Conservation (phyloP, 2,888 invertebrate species). For the Parnassius orleans region DNA sequence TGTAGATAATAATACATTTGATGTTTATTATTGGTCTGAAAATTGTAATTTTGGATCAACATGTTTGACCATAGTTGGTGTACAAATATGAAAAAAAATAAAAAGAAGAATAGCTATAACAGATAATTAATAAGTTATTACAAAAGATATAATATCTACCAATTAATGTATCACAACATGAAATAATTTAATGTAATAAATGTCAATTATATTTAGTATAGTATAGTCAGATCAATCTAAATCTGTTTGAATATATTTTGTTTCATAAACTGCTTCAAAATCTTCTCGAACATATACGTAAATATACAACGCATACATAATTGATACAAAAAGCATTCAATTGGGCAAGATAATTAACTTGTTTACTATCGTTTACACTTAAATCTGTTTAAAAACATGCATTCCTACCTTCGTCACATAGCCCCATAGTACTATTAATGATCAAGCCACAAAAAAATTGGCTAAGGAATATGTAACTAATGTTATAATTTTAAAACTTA, state of each 20-base stretch:
- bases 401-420: slow-evolving; percentile 70
- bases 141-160: too few species aligned
- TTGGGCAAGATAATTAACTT: slow-evolving; percentile 55
- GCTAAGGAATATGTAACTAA: background rate
- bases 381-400: slow-evolving; percentile 31
- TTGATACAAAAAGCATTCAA: slow-evolving; percentile 32
- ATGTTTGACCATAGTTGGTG: too few species aligned
- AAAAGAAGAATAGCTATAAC: too few species aligned
- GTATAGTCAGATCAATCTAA: background rate
- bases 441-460: slow-evolving; percentile 16
- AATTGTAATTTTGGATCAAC: too few species aligned
- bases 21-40: too few species aligned
- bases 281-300: slow-evolving; percentile 20
- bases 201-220: too few species aligned
- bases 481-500: slow-evolving; percentile 14
- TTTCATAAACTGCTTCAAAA: slow-evolving; percentile 32
- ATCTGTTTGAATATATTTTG: slow-evolving; percentile 2
- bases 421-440: slow-evolving; percentile 52
- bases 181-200: too few species aligned
- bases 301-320: background rate
- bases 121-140: too few species aligned
- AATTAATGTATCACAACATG: too few species aligned
- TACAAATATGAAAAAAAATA: too few species aligned
- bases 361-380: slow-evolving; percentile 50
- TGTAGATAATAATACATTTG: too few species aligned